Base-by-base conservation (phyloP, 1,140 invertebrate genomes). In the Drosophila neocordata region DNA sequence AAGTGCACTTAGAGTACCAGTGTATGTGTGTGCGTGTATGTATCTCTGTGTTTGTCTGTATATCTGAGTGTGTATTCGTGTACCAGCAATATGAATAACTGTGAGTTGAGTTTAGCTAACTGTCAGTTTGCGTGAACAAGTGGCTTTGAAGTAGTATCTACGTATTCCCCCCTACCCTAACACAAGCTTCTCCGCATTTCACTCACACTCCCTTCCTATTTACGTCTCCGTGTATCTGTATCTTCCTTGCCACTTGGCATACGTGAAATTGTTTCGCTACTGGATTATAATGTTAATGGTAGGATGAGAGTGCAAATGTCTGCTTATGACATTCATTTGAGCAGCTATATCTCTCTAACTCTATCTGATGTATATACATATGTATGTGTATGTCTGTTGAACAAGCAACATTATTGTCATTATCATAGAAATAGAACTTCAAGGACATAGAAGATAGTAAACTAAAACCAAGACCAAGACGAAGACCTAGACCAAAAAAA, bases 261-360 rank as follows among this genome's bases (percentile, higher is more conserved):
- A 59, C 65, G 41, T 63, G 73, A 75, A 75, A 75, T 68, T 74
- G 65, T 75, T 67, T 75, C 62, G 44, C 53, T 41, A 34, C 38
- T 41, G 76, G 61, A 70, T 62, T 65, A 64, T 68, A 65, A 77
- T 74, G 76, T 60, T 64, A 52, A 74, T 62, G 61, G 63, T 24
- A 37, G 56, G 52, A 66, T 62, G 71, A 41, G 64, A 75, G 72
- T 57, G 72, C 41, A 61, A 63, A 60, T 77, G 67, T 67, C 81
- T 85, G 81, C 70, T 74, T 31, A 71, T 77, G 77, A 87, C 77
- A 87, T 87, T 85, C 67, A 87, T 81, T 87, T 74, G 65, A 66
- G 71, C 60, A 48, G 52, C 67, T 57, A n/a, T 20, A n/a, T 20
- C 48, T 66, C 44, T 60, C 48, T 35, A 20, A 13, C 18, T 12